Evolutionary conservation across 2,797 vertebrate species (phyloP), one percentile per base, ranked within the genome.

Genomic region (Macrochelys suwanniensis): DNA sequence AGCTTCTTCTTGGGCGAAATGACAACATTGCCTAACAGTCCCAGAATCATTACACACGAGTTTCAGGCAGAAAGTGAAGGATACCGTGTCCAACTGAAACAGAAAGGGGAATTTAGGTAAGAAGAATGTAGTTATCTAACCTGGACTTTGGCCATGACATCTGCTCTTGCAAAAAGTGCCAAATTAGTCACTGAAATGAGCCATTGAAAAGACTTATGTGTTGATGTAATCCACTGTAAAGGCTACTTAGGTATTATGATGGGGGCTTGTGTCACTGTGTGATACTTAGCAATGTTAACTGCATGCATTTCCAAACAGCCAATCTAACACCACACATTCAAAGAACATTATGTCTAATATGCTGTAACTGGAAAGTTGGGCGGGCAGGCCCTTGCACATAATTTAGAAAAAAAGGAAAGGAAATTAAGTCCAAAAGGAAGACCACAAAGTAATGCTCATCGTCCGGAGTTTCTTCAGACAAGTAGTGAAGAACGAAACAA

Each of bases 181-280:
- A 13, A 53, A 54, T 23, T 37, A 65, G 9, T 33, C 28, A 26
- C 51, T 6, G 5, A 81, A 92, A 87, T 0, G 11, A 53, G 10
- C 3, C 37, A 78, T 1, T 51, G 42, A 28, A 57, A 28, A 47
- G 45, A 57, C 49, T 31, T 28, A 8, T 17, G 11, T 5, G 3
- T 15, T 28, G 65, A 87, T 15, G 51, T 42, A 47, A 84, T 2
- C 16, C n/a, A 33, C 53, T 21, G 7, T 1, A 31, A 56, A 80
- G 53, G 50, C 3, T 11, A 51, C 5, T 15, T 13, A 8, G 21
- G 42, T 65, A 61, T 57, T 17, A 56, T 15, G 8, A 79, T 23
- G 51, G 59, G 5, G 12, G 7, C 6, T 3, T 1, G 3, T 7
- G n/a, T 7, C 26, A 17, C 21, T 74, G 11, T 0, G 2, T 2